Conservation (phyloP, 1,140 invertebrate species). For the Branchinecta lindahli region DNA sequence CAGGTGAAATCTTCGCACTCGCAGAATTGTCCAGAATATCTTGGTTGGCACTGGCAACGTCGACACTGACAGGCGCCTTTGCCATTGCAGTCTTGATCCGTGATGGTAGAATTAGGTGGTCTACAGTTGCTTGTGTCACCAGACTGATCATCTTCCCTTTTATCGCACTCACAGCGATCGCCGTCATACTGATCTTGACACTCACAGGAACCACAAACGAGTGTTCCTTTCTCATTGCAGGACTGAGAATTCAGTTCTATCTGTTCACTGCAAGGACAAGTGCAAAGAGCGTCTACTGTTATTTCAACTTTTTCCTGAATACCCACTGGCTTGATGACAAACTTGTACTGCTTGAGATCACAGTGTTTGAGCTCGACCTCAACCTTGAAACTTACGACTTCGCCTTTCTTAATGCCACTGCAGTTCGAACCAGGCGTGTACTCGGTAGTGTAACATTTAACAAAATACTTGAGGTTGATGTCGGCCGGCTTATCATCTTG, state of each 20-base stretch:
- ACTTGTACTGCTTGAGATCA: neutral
- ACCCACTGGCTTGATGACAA: conserved; percentile 26
- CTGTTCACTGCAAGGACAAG: conserved; percentile 26
- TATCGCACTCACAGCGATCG: conserved; percentile 17
- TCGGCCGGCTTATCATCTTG: conserved; percentile 37
- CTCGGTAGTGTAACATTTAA: conserved; percentile 32
- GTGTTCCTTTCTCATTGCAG: conserved; percentile 33
- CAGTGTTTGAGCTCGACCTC: conserved; percentile 21
- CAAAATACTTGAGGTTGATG: conserved; percentile 38
- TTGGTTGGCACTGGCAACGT: conserved; percentile 19
- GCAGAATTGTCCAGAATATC: conserved; percentile 34
- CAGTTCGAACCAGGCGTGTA: conserved; percentile 36
- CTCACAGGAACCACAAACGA: conserved; percentile 38
- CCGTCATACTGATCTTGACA: conserved; percentile 35
- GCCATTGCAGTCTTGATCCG: conserved; percentile 17
- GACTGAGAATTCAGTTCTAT: conserved; percentile 27
- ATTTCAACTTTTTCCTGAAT: conserved; percentile 31
- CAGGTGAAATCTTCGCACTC: conserved; percentile 41
- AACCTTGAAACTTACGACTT: conserved; percentile 31
- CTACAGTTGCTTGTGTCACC: conserved; percentile 21
- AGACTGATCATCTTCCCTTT: neutral
- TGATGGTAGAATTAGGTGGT: conserved; percentile 18
- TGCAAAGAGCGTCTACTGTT: conserved; percentile 23
- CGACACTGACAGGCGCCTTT: conserved; percentile 14
- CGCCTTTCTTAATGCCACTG: conserved; percentile 37